A percentile compares a stretch with the other conserved stretches of the same genome.
phyloP scores from a whole-genome alignment of 2,113 vertebrate genomes.

The Elephas maximus region DNA sequence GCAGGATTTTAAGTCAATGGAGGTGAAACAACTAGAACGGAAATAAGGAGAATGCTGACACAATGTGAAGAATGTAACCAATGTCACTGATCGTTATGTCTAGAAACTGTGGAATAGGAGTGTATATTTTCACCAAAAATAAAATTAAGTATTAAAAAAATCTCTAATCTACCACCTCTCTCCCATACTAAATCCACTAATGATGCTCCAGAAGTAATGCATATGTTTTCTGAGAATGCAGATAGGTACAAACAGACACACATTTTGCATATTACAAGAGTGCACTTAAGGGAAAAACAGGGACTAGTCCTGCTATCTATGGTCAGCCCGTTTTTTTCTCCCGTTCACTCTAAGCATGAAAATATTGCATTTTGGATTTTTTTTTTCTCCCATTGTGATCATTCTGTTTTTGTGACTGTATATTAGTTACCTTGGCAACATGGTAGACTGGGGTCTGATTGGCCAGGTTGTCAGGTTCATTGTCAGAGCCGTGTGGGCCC shows the following conservation, averaged over 20 bases:
- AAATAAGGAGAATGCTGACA: background rate
- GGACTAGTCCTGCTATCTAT: background rate
- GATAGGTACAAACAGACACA: background rate
- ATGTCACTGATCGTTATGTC: background rate
- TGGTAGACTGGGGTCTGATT: constrained; percentile 73
- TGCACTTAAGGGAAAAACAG: background rate
- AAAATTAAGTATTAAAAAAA: background rate
- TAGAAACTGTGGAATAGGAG: background rate
- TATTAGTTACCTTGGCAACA: constrained; percentile 84
- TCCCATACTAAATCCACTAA: background rate
- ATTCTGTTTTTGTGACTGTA: constrained; percentile 77
- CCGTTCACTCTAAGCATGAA: constrained; percentile 18
- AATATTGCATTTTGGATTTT: constrained; percentile 72
- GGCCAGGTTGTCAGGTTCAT: constrained; percentile 70
- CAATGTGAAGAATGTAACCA: background rate
- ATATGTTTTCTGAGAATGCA: background rate
- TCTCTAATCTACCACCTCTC: background rate
- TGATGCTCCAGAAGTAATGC: background rate
- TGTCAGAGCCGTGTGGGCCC: constrained; percentile 73
- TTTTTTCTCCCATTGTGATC: constrained; percentile 76
- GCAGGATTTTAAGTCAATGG: background rate
- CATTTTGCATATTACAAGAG: background rate
- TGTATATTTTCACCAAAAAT: background rate
- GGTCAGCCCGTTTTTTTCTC: background rate
- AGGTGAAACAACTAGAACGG: background rate